A percentile compares a stretch with the other conserved stretches of the same genome.
Conservation (phyloP, 2,113 vertebrate genomes). For the Nycticorax nycticorax region DNA sequence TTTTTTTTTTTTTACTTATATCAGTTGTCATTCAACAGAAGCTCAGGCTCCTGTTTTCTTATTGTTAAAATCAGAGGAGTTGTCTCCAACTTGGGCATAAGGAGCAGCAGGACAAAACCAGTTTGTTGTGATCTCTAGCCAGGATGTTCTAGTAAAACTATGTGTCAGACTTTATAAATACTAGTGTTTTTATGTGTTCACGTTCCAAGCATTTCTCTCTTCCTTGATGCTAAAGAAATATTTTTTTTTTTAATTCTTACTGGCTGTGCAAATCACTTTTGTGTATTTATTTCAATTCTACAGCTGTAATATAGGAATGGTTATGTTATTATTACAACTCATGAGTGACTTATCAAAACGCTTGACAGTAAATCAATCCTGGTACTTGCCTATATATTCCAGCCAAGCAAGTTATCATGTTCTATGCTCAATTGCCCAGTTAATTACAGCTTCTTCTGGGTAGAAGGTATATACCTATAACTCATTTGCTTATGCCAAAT, state of each 20-base stretch:
- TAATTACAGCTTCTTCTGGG: neutral
- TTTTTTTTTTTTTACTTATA: neutral
- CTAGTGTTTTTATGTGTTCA: neutral
- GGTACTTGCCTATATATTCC: neutral
- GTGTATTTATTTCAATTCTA: neutral
- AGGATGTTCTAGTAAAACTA: neutral
- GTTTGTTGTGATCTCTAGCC: neutral
- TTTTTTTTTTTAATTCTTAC: neutral
- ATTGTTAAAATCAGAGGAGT: neutral
- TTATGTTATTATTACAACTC: neutral
- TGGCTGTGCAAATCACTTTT: neutral
- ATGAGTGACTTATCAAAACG: neutral
- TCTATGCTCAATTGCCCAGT: neutral
- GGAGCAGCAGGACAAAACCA: neutral
- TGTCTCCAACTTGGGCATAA: neutral
- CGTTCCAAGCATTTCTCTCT: neutral
- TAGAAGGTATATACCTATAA: neutral
- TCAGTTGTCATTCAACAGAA: neutral
- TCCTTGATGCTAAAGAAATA: neutral
- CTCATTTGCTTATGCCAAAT: neutral
- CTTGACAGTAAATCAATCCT: neutral
- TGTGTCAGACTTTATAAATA: neutral
- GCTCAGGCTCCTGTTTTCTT: neutral
- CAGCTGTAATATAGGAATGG: neutral
- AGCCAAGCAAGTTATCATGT: neutral